phyloP scores from a whole-genome alignment of 2,797 vertebrate species.

The Serranus cabrilla region DNA sequence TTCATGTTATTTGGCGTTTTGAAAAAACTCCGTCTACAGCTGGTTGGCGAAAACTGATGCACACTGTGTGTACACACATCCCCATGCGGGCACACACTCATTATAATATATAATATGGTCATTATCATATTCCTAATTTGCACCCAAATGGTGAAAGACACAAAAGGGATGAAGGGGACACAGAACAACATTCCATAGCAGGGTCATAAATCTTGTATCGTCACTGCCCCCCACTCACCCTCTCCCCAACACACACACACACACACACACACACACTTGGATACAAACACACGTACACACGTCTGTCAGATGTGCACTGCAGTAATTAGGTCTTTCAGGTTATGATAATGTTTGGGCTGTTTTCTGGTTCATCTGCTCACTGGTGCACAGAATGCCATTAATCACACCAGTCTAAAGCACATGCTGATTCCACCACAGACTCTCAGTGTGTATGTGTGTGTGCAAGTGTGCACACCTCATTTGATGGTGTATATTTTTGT shows the following conservation, averaged over 20 bases:
- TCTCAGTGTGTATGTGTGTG: constrained; percentile 8
- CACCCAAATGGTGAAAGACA: constrained; percentile 65
- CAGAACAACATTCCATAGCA: constrained; percentile 54
- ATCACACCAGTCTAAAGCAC: constrained; percentile 76
- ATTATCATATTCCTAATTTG: constrained; percentile 77
- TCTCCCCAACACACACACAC: background rate
- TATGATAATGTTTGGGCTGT: constrained; percentile 83
- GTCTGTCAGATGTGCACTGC: constrained; percentile 68
- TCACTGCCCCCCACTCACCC: constrained; percentile 15
- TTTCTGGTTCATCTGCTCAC: constrained; percentile 78
- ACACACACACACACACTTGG: constrained; percentile 19
- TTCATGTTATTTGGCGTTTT: constrained; percentile 29
- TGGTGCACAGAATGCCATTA: constrained; percentile 75
- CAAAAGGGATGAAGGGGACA: constrained; percentile 59
- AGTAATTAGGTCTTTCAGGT: constrained; percentile 83
- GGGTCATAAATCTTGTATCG: constrained; percentile 77
- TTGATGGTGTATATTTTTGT: constrained; percentile 43
- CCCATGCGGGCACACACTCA: constrained; percentile 36
- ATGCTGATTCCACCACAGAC: constrained; percentile 61
- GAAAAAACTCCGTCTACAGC: constrained; percentile 31
- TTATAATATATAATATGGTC: constrained; percentile 67
- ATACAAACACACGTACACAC: constrained; percentile 10
- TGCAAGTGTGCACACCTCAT: constrained; percentile 38
- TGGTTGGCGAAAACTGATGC: constrained; percentile 21
- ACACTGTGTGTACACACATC: constrained; percentile 8